Evolutionary conservation across 2,888 invertebrate genomes (phyloP).

Genomic region (Ceratothoa steindachneri): DNA sequence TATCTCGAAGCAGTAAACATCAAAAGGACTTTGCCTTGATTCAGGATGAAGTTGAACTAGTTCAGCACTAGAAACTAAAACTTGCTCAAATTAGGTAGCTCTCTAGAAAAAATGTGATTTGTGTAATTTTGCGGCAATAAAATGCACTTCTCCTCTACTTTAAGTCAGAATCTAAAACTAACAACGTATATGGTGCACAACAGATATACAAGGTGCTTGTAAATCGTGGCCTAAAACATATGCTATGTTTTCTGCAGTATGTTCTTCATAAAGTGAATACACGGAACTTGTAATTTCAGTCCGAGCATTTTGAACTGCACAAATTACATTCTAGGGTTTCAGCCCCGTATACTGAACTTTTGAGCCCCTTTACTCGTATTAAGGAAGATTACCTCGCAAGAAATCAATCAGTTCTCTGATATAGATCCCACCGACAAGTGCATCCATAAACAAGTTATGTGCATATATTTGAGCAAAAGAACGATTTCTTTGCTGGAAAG

Average conservation of each 20-base stretch:
- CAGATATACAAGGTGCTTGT: conserved; percentile 6
- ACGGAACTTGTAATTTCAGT: neutral
- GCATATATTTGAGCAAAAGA: neutral
- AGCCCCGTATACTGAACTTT: neutral
- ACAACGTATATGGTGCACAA: conserved; percentile 9
- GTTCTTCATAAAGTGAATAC: neutral
- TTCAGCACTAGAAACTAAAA: conserved; percentile 9
- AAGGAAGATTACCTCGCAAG: neutral
- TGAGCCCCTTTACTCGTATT: neutral
- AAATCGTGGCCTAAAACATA: conserved; percentile 13
- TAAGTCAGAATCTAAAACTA: neutral
- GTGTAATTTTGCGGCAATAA: conserved; percentile 9
- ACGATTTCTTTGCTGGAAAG: no score
- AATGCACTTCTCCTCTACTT: conserved; percentile 14
- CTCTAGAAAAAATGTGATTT: conserved; percentile 14
- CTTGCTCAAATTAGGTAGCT: conserved; percentile 13
- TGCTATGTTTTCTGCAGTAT: conserved; percentile 12
- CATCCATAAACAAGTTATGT: neutral
- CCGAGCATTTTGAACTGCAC: neutral
- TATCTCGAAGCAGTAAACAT: conserved; percentile 18
- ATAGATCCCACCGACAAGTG: neutral
- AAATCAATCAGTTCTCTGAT: no score
- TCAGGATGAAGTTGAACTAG: conserved; percentile 1
- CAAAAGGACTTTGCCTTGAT: neutral
- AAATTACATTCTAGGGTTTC: neutral